Evolutionary conservation across 2,888 invertebrate genomes (phyloP).

Genomic region (Mycalesis mineus): DNA sequence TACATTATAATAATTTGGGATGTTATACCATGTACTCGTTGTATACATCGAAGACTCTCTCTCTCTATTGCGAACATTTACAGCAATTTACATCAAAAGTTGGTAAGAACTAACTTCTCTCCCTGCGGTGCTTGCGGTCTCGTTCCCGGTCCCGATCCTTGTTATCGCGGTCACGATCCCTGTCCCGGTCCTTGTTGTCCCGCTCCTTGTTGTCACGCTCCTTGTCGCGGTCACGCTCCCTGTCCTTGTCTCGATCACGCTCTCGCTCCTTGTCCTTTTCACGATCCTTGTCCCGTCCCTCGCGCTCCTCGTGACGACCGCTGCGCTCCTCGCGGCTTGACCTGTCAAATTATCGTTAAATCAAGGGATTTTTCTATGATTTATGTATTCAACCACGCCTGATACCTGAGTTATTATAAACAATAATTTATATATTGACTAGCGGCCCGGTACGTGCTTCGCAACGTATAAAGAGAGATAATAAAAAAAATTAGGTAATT

Average conservation of each 20-base stretch:
- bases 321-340: slow-evolving; percentile 31
- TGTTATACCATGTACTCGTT: too few species aligned
- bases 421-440: too few species aligned
- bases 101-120: slow-evolving; percentile 63
- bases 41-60: too few species aligned
- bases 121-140: slow-evolving; percentile 63
- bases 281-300: slow-evolving; percentile 42
- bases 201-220: slow-evolving; percentile 51
- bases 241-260: slow-evolving; percentile 40
- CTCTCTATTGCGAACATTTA: too few species aligned
- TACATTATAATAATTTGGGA: too few species aligned
- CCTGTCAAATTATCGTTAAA: slow-evolving; percentile 14
- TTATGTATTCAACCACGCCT: background rate
- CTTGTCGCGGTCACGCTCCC: slow-evolving; percentile 59
- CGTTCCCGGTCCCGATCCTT: slow-evolving; percentile 40
- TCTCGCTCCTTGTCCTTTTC: slow-evolving; percentile 58
- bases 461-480: too few species aligned
- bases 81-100: background rate
- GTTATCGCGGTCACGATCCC: slow-evolving; percentile 40
- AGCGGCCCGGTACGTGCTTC: too few species aligned
- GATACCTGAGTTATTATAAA: too few species aligned
- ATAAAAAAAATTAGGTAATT: too few species aligned
- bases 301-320: slow-evolving; percentile 36
- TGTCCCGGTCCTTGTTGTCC: slow-evolving; percentile 28
- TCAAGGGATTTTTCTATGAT: background rate